phyloP scores from a whole-genome alignment of 2,797 vertebrate genomes.

The Sebastes diaconus region DNA sequence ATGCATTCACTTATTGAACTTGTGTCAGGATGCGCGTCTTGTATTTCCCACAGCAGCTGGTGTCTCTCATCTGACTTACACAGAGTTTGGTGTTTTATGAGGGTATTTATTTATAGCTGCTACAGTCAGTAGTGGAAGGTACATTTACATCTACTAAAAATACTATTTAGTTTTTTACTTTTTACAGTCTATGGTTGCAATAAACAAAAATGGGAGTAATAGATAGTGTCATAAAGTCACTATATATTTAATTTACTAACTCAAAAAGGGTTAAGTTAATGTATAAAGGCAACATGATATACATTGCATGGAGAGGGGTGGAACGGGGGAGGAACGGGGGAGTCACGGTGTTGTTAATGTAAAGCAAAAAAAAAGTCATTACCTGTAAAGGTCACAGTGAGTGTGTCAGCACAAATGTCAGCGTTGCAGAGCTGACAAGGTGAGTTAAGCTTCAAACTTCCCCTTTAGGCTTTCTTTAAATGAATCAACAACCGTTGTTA shows the following conservation, averaged over 20 bases:
- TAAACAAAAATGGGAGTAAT: background rate
- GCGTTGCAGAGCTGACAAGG: slow-evolving; percentile 1
- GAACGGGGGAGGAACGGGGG: too few species aligned
- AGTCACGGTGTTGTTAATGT: slow-evolving; percentile 1
- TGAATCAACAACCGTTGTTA: slow-evolving; percentile 27
- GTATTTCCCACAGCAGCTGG: background rate
- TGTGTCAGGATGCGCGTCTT: slow-evolving; percentile 13
- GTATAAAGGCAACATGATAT: background rate
- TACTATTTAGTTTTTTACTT: background rate
- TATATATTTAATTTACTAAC: background rate
- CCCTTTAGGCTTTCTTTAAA: slow-evolving; percentile 22
- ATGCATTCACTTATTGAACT: slow-evolving; percentile 20
- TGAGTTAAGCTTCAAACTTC: slow-evolving; percentile 9
- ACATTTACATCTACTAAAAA: background rate
- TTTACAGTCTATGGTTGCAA: background rate
- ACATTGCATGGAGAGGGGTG: background rate
- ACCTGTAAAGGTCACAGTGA: slow-evolving; percentile 58
- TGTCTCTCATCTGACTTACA: background rate
- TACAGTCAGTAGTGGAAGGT: background rate
- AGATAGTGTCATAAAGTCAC: background rate
- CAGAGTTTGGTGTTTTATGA: background rate
- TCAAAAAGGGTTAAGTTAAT: background rate
- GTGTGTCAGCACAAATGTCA: slow-evolving; percentile 53
- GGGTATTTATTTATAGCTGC: background rate
- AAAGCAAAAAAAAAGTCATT: slow-evolving; percentile 23